These are phyloP conservation scores for Pachycephus smyrnensis DNA, from an alignment of 2,888 invertebrate species.

Conservation along the genomic window DNA sequence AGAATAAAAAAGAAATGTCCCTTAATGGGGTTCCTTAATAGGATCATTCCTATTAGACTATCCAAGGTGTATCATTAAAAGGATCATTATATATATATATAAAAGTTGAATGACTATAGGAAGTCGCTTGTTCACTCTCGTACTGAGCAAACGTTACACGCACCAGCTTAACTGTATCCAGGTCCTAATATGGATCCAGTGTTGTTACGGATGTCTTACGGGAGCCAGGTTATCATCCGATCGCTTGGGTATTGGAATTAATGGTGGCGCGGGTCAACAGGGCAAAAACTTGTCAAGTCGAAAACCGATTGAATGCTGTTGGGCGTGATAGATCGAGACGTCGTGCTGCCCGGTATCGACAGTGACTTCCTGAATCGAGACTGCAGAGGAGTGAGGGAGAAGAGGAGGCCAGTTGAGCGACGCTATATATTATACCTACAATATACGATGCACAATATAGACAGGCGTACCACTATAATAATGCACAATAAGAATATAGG, in stretches of 20 bases:
- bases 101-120: background rate
- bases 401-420: background rate
- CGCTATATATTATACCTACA: background rate
- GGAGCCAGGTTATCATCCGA: slow-evolving; percentile 22
- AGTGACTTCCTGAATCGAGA: background rate
- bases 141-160: slow-evolving; percentile 24
- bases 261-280: slow-evolving; percentile 9
- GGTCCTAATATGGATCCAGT: slow-evolving; percentile 20
- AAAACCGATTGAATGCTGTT: slow-evolving; percentile 4
- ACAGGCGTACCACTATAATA: background rate
- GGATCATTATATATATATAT: background rate
- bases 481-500: background rate
- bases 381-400: background rate
- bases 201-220: slow-evolving; percentile 22
- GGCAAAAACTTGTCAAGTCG: slow-evolving; percentile 8
- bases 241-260: slow-evolving; percentile 17
- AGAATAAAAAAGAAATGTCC: background rate
- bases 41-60: background rate
- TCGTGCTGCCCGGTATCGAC: background rate
- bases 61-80: background rate
- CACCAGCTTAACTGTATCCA: slow-evolving; percentile 24
- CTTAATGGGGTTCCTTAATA: background rate
- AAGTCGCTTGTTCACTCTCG: slow-evolving; percentile 17
- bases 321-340: background rate
- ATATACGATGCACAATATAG: background rate